Conservation (phyloP, 2,888 invertebrate genomes). For the Carcina quercana region DNA sequence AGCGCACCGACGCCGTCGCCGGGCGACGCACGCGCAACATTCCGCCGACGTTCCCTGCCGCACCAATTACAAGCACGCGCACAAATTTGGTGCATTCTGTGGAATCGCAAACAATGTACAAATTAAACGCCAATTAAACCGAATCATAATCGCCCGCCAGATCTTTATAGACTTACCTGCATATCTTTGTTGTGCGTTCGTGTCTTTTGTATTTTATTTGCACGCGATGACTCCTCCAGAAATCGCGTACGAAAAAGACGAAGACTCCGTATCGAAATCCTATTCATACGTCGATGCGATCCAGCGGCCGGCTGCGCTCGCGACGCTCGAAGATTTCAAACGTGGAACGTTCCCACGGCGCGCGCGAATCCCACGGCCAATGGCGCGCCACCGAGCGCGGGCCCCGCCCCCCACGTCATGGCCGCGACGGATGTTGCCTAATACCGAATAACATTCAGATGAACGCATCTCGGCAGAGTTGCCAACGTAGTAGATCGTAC, state of each 20-base stretch:
- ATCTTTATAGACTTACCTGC: too few relatives aligned
- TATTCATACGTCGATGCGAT: conserved; percentile 21
- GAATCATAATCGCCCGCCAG: too few relatives aligned
- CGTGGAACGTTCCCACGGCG: conserved; percentile 35
- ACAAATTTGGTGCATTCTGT: conserved; percentile 23
- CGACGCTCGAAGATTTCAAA: conserved; percentile 36
- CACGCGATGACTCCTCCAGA: too few relatives aligned
- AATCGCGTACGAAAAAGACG: too few relatives aligned
- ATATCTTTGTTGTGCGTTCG: too few relatives aligned
- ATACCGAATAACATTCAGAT: conserved; percentile 67
- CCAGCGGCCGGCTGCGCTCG: conserved; percentile 14
- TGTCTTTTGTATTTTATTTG: too few relatives aligned
- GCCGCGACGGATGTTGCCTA: conserved; percentile 54
- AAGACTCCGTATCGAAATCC: conserved; percentile 14
- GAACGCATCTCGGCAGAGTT: conserved; percentile 27
- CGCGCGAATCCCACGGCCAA: conserved; percentile 56
- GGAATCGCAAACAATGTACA: conserved; percentile 17
- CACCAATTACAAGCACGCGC: conserved; percentile 29
- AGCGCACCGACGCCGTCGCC: conserved; percentile 19
- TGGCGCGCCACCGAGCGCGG: conserved; percentile 40
- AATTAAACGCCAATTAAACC: conserved; percentile 1
- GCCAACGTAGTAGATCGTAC: not conserved
- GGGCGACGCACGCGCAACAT: conserved; percentile 19
- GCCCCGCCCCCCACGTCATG: conserved; percentile 64
- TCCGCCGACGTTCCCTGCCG: conserved; percentile 26